Evolutionary conservation across 30 jellyfish, hydroid and myxozoan species (phyloP), one percentile per base, ranked within the genome.

Genomic region (Hydractinia echinata): DNA sequence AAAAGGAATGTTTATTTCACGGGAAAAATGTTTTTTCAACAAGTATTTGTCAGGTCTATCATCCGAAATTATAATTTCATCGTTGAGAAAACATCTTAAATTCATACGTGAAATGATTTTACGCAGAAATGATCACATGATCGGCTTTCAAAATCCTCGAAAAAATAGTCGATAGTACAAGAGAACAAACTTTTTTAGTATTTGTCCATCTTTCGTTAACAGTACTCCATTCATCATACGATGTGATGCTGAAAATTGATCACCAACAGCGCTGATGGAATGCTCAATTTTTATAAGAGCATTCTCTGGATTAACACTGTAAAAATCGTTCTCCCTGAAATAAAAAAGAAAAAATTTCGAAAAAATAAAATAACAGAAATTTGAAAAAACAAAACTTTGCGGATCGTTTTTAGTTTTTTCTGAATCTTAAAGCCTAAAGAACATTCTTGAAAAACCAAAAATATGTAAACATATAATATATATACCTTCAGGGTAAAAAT

Each of bases 281-380:
- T 92, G 98, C 67, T 92, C 98, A 51, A 92, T 84, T 61, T 92
- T 92, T 76, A 92, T 66, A 53, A 92, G 54, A 49, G 87, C 98
- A 68, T 86, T 86, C 66, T 92, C 98, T 8, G 98, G 98, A 73
- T 79, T 82, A 18, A 76, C 62, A 8, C 96, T 79, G 74, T 73
- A 92, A 76, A 53, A 92, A 18, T 82, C 53, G 48, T 58, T 85
- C 16, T 83, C 95, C 81, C 98, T 92, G 55, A 5, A 68, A 91
- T 73, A 54, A 8, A 49, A 64, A 88, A 13, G 1, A 14, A 39
- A 66, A 30, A 30, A 30, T 30, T 30, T 30, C 2, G 44, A 30
- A 30, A 30, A 58, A 54, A n/a, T 8, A 18, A 18, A 11, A 58
- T 58, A 3, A 58, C 15, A 11, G 3, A 18, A 58, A 58, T 58